Percentiles rank a stretch among this genome's conserved stretches.
Evolutionary conservation across 92 coral and sea anemone genomes (phyloP).

Genomic region (Porites lobata): DNA sequence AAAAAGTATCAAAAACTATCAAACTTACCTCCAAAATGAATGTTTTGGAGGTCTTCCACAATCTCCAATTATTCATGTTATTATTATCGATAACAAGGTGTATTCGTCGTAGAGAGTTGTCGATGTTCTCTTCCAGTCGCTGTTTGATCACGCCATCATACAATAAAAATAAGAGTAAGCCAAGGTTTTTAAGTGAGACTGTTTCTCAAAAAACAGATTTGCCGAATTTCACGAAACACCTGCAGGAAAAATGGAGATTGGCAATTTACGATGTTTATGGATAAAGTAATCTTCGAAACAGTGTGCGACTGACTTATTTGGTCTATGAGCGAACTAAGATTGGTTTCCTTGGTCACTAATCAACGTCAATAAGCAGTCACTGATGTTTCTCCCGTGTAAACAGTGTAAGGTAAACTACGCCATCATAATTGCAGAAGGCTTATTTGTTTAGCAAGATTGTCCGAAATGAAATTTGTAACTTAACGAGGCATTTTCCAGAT

Average conservation of each 20-base stretch:
- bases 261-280: background rate
- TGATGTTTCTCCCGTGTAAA: conserved; percentile 4
- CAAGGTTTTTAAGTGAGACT: too few species aligned
- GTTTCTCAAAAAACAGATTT: too few species aligned
- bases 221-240: too few species aligned
- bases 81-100: background rate
- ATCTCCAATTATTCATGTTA: background rate
- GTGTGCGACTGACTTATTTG: background rate
- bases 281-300: background rate
- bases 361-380: background rate
- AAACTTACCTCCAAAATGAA: conserved; percentile 23
- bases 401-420: too few species aligned
- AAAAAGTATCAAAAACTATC: background rate
- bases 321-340: background rate
- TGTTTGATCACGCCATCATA: too few species aligned
- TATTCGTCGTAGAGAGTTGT: background rate
- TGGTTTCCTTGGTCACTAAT: too few species aligned
- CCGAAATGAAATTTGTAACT: conserved; percentile 23
- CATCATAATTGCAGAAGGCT: background rate
- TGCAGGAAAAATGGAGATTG: background rate
- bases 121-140: too few species aligned
- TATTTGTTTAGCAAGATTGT: background rate
- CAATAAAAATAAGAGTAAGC: too few species aligned
- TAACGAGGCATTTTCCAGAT: background rate
- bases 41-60: background rate